Percentiles rank a stretch among this genome's conserved stretches.
phyloP scores from a whole-genome alignment of 1,140 invertebrate genomes.

The Temnothorax longispinosus region DNA sequence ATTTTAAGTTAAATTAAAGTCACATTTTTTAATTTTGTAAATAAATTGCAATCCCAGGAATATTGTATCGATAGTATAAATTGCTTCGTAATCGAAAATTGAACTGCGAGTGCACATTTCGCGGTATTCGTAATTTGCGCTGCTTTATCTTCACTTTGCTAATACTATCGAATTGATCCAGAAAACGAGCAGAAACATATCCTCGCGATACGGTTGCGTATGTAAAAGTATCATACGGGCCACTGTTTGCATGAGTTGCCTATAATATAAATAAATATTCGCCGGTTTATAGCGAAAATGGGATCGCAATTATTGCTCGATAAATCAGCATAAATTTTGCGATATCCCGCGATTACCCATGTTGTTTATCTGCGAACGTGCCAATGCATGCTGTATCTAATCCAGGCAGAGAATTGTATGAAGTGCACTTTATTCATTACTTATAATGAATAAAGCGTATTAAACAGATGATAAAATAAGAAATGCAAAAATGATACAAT shows the following conservation, averaged over 20 bases:
- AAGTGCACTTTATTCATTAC: not conserved
- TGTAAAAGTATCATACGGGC: not conserved
- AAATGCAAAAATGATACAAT: not conserved
- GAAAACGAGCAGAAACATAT: conserved; percentile 3
- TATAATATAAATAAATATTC: conserved; percentile 49
- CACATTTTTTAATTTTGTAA: not conserved
- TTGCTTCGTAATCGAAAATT: not conserved
- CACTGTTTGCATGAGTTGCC: not conserved
- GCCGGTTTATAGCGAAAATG: not conserved
- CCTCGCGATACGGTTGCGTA: not conserved
- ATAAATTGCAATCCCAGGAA: not conserved
- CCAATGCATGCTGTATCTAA: not conserved
- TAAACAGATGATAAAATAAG: not conserved
- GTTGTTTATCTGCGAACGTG: conserved; percentile 45
- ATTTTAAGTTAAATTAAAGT: not conserved
- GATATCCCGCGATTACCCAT: not conserved
- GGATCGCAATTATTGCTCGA: not conserved
- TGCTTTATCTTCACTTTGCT: conserved; percentile 31
- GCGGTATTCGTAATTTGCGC: not conserved
- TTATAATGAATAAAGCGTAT: not conserved
- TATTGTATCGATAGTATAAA: conserved; percentile 3
- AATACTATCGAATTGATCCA: conserved; percentile 8
- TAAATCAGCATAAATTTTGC: conserved; percentile 23
- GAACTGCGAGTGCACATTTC: not conserved
- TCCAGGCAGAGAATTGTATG: not conserved